A percentile compares a stretch with the other conserved stretches of the same genome.
These are phyloP conservation scores for Crocidura indochinensis DNA, from an alignment of 2,797 vertebrate species.

Conservation along the genomic window DNA sequence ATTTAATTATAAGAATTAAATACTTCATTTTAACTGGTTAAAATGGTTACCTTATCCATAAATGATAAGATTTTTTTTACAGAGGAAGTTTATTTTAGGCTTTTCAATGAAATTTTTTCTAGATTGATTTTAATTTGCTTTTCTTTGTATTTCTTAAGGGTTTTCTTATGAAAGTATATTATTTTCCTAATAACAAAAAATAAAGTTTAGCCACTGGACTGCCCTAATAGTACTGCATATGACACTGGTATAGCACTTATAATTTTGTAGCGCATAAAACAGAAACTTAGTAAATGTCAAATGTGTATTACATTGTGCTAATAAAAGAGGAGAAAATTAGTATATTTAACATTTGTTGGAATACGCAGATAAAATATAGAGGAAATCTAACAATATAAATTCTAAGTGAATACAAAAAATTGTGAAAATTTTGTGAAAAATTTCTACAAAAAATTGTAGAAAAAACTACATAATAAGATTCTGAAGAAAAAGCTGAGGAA, in stretches of 20 bases:
- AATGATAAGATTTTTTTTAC: slow-evolving; percentile 27
- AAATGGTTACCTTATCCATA: not conserved
- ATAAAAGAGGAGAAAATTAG: slow-evolving; percentile 32
- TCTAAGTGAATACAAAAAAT: slow-evolving; percentile 41
- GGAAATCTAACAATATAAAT: slow-evolving; percentile 10
- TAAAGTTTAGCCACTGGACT: slow-evolving; percentile 19
- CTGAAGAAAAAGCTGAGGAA: not conserved
- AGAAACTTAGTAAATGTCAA: slow-evolving; percentile 64
- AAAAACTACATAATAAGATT: not conserved
- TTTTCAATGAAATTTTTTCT: slow-evolving; percentile 55
- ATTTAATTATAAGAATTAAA: slow-evolving; percentile 50
- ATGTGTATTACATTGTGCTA: not conserved
- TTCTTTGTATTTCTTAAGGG: slow-evolving; percentile 50
- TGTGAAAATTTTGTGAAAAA: too few species aligned
- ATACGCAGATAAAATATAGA: slow-evolving; percentile 50
- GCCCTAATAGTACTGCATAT: slow-evolving; percentile 33
- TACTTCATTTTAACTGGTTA: slow-evolving; percentile 8
- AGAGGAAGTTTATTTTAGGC: slow-evolving; percentile 24
- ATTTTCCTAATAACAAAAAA: slow-evolving; percentile 43
- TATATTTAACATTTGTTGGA: slow-evolving; percentile 48
- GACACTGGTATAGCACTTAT: not conserved
- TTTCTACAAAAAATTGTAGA: not conserved
- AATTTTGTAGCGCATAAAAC: slow-evolving; percentile 53
- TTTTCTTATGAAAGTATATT: slow-evolving; percentile 33
- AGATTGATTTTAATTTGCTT: slow-evolving; percentile 57